Evolutionary conservation across 2,113 vertebrate species (phyloP), one percentile per base, ranked within the genome.

Genomic region (Zeus faber): DNA sequence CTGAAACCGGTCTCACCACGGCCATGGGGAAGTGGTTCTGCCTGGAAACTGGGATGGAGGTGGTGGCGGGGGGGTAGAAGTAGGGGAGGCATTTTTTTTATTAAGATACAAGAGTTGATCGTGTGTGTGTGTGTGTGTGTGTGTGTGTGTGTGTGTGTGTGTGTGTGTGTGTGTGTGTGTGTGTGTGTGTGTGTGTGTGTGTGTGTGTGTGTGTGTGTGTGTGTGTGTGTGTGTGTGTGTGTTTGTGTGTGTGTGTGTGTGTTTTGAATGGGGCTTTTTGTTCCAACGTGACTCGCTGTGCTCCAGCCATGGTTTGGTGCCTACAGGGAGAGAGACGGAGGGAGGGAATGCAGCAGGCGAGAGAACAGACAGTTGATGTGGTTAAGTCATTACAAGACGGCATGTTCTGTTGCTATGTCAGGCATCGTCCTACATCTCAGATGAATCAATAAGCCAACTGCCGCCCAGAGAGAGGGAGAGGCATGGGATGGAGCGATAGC

Each of bases 191-290:
- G 24, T 22, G 22, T 5, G 51, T 54, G 49, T 56, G 56, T 65
- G 40, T 54, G 58, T 59, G 51, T 49, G 24, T 26, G 21, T 41
- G 31, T 21, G 20, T 23, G 33, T 11, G 14, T 44, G 22, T 26
- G n/a, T 54, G 13, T 22, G 6, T 40, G 23, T 31, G 41, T 44
- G 14, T 56, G 26, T 45, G 41, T 27, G 18, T 20, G 20, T 13
- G 20, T 17, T 3, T 24, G 24, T 24, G 17, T 26, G 10, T 43
- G 25, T 44, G 54, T 33, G 26, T 31, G 31, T 65, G 70, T 52
- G 70, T 71, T 73, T 87, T 88, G 55, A 88, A 88, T 83, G 71
- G 70, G 65, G 62, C 58, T 85, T 85, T 88, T 87, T 86, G 75
- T 18, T 87, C 72, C 79, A 83, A 71, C 54, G 63, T 91, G 89